These are phyloP conservation scores for Stichopus horrens DNA, from an alignment of 53 echinoderm and acorn worm species.

Conservation along the genomic window DNA sequence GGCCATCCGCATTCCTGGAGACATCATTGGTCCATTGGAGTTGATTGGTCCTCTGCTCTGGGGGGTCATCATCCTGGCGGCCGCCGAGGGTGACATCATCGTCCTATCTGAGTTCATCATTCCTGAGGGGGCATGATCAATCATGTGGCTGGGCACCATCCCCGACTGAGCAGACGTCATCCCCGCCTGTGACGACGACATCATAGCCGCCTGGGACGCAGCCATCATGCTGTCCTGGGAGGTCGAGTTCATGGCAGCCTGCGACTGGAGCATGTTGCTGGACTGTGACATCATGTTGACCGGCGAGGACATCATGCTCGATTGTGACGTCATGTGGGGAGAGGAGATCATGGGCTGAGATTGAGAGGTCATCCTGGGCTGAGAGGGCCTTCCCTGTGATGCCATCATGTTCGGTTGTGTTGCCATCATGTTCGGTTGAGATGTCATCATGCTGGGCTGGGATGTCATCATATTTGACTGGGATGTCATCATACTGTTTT, in stretches of 20 bases:
- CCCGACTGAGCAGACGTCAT: slow-evolving; percentile 54
- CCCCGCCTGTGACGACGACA: slow-evolving; percentile 63
- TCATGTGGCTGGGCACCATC: slow-evolving; percentile 44
- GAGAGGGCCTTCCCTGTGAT: slow-evolving; percentile 44
- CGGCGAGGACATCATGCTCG: slow-evolving; percentile 62
- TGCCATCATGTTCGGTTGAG: slow-evolving; percentile 44
- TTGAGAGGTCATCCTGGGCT: slow-evolving; percentile 7
- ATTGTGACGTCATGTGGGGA: slow-evolving; percentile 53
- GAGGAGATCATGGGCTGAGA: slow-evolving; percentile 27
- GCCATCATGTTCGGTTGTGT: slow-evolving; percentile 64
- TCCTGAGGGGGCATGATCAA: slow-evolving; percentile 42
- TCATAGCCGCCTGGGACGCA: slow-evolving; percentile 47
- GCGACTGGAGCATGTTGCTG: slow-evolving; percentile 49
- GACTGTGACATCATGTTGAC: slow-evolving; percentile 59
- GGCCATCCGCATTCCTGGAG: slow-evolving; percentile 58
- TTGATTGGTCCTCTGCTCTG: slow-evolving; percentile 47
- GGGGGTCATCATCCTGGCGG: slow-evolving; percentile 48
- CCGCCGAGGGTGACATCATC: slow-evolving; percentile 47
- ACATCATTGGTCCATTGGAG: slow-evolving; percentile 64
- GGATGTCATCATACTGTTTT: slow-evolving; percentile 59
- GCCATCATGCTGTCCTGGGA: slow-evolving; percentile 66
- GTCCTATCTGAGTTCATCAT: slow-evolving; percentile 52
- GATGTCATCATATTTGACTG: slow-evolving; percentile 63
- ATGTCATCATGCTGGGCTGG: slow-evolving; percentile 60
- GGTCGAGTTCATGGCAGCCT: slow-evolving; percentile 51